Base-by-base conservation (phyloP, 2,797 vertebrate species). In the Myotis pilosus region DNA sequence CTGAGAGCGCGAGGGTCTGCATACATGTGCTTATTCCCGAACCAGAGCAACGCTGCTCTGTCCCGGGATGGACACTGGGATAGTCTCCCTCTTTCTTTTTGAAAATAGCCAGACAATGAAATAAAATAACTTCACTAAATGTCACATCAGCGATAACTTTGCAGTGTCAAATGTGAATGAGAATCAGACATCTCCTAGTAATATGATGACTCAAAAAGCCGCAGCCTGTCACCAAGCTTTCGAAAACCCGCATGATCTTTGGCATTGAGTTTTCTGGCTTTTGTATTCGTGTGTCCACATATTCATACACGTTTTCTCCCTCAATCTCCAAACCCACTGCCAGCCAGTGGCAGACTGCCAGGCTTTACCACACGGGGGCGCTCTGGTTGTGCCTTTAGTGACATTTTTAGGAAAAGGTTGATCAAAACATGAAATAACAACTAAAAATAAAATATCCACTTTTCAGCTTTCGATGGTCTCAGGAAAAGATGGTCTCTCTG, bases 341-440 rank as follows among this genome's bases (percentile, higher is more conserved):
- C 36, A 76, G 5, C 2, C 16, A 17, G 12, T 72, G 8, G 30
- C 19, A n/a, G 47, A 41, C 72, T 83, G 12, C 28, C 85, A 90
- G 80, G 23, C 92, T 96, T 55, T 15, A 57, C 97, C 97, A 97
- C 97, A 91, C 96, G 97, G 96, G 97, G 97, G 97, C 97, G 91
- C 97, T 97, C 96, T 97, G 89, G 97, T 97, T 87, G 97, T 97
- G 83, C 91, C 95, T 84, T 96, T 97, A n/a, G 81, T 92, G 89
- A 93, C 80, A 80, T 80, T 95, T 95, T 94, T 78, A 88, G 89
- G 78, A 89, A 89, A 90, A 51, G 47, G 38, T 81, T 94, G 80
- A 64, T 93, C 44, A 94, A 87, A 88, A 90, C 84, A 69, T 0
- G 55, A 91, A 94, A 23, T 89, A 28, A 33, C 17, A 68, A 47